Percentiles rank a stretch among this genome's conserved stretches.
These are phyloP conservation scores for Cercocebus atys DNA, from an alignment of 2,113 vertebrate genomes.

Conservation along the genomic window DNA sequence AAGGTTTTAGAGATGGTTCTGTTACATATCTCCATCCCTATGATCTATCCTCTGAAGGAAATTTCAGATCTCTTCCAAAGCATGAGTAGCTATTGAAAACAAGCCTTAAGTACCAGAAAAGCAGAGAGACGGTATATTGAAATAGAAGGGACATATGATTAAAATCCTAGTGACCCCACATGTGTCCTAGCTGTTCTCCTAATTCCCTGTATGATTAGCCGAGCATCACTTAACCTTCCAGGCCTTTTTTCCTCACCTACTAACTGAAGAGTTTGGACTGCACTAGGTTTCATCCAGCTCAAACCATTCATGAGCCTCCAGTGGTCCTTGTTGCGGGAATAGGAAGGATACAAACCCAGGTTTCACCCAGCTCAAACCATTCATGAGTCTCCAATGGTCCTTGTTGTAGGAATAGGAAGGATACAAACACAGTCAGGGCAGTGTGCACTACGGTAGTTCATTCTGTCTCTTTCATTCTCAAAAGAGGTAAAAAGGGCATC, in stretches of 20 bases:
- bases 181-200: neutral
- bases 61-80: neutral
- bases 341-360: conserved; percentile 3
- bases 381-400: neutral
- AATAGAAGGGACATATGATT: neutral
- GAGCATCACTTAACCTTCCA: conserved; percentile 17
- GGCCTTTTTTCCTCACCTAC: conserved; percentile 7
- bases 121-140: neutral
- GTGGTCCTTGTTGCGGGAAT: neutral
- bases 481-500: conserved; percentile 69
- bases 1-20: neutral
- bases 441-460: neutral
- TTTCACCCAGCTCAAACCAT: neutral
- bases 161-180: conserved; percentile 18
- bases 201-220: conserved; percentile 30
- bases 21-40: too few relatives aligned
- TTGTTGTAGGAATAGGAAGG: conserved; percentile 1
- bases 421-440: neutral
- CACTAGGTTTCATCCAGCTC: neutral
- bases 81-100: neutral
- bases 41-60: neutral
- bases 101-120: neutral
- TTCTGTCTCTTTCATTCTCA: conserved; percentile 52
- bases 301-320: neutral
- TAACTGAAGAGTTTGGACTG: neutral